Percentiles rank a stretch among this genome's conserved stretches.
Conservation (phyloP, 2,113 vertebrate species). For the Chitala chitala region DNA sequence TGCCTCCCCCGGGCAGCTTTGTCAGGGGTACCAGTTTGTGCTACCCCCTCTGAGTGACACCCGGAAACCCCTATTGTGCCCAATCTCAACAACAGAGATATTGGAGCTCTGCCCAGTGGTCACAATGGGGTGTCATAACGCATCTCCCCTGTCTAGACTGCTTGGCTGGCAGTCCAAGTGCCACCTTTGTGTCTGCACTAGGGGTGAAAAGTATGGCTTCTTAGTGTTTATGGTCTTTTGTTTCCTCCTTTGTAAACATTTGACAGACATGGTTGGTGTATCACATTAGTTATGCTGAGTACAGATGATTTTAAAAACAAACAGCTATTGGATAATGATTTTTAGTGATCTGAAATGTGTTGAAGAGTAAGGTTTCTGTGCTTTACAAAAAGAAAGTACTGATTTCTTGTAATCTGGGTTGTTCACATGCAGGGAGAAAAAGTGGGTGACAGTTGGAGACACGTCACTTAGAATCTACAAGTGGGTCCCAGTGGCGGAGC, state of each 20-base stretch:
- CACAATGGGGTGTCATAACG: constrained; percentile 13
- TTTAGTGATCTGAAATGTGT: neutral
- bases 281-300: constrained; percentile 1
- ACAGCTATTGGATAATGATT: neutral
- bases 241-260: neutral
- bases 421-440: constrained; percentile 82
- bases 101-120: constrained; percentile 23
- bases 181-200: neutral
- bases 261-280: neutral
- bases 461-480: constrained; percentile 97
- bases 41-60: neutral
- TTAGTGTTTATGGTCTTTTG: neutral
- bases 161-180: neutral
- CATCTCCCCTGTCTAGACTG: constrained; percentile 25
- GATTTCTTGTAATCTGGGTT: neutral
- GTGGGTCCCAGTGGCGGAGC: constrained; percentile 95
- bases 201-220: neutral
- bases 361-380: neutral
- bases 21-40: constrained; percentile 19
- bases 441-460: constrained; percentile 97
- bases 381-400: neutral
- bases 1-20: constrained; percentile 12
- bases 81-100: neutral
- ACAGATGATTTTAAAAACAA: neutral
- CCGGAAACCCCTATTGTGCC: constrained; percentile 18